Evolutionary conservation across 2,797 vertebrate species (phyloP).

Genomic region (Propithecus deckenii): DNA sequence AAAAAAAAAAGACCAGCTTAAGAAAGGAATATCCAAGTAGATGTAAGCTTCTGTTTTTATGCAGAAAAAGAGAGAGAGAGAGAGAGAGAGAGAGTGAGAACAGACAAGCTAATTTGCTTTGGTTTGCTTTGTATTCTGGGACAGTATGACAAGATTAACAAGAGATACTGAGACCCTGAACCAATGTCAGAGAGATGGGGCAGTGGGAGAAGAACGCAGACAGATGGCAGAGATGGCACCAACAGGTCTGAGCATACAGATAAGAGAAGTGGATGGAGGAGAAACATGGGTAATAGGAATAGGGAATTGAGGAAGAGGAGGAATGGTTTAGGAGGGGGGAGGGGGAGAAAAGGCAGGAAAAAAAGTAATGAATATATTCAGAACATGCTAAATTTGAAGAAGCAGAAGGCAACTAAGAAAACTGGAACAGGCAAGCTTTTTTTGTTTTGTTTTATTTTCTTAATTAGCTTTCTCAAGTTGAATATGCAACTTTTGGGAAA

Average conservation of each 20-base stretch:
- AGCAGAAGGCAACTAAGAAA: neutral
- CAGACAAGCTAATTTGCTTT: neutral
- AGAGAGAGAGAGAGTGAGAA: neutral
- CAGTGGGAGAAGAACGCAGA: too few species aligned
- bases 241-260: neutral
- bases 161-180: neutral
- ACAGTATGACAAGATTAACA: neutral
- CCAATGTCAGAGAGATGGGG: neutral
- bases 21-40: neutral
- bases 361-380: neutral
- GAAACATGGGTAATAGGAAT: neutral
- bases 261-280: neutral
- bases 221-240: too few species aligned
- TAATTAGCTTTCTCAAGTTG: neutral
- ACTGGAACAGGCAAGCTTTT: neutral
- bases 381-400: neutral
- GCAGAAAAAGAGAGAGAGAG: neutral
- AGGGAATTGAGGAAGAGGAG: neutral
- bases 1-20: neutral
- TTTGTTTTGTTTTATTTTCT: neutral
- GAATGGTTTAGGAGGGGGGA: neutral
- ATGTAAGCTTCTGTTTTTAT: neutral
- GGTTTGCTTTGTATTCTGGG: neutral
- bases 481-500: neutral
- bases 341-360: neutral